Evolutionary conservation across 2,888 invertebrate species (phyloP).

Genomic region (Lomographa bimaculata): DNA sequence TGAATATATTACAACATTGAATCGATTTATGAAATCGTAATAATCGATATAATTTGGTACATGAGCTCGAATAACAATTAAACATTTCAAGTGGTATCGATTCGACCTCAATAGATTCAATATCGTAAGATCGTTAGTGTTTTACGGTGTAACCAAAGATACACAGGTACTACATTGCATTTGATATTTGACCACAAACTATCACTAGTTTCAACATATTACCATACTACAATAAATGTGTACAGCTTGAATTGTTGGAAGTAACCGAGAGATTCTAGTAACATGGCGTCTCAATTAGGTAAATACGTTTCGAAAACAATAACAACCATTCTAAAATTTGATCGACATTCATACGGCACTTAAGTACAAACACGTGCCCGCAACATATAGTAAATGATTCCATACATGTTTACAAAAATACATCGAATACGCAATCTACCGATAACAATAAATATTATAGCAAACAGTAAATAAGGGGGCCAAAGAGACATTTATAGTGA

Average conservation of each 20-base stretch:
- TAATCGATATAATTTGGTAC: conserved; percentile 6
- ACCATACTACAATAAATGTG: conserved; percentile 3
- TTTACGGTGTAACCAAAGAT: conserved; percentile 26
- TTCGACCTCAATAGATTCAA: conserved; percentile 8
- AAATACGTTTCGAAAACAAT: conserved; percentile 1
- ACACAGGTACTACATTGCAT: conserved; percentile 44
- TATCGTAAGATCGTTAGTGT: conserved; percentile 4
- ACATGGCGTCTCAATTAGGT: conserved; percentile 10
- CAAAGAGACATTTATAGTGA: too few relatives aligned
- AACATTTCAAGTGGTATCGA: conserved; percentile 5
- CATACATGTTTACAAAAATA: conserved; percentile 19
- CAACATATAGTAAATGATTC: conserved; percentile 9
- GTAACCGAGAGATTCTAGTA: conserved; percentile 14
- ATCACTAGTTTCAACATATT: conserved; percentile 13
- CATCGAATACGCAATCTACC: conserved; percentile 5
- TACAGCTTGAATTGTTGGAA: conserved; percentile 5
- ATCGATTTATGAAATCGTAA: conserved; percentile 11
- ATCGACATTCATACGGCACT: conserved; percentile 11
- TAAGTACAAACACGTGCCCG: conserved; percentile 20
- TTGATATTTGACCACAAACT: conserved; percentile 31
- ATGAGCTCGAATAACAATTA: conserved; percentile 5
- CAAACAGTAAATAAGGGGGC: conserved; percentile 7
- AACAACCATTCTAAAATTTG: conserved; percentile 1
- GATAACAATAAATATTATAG: conserved; percentile 7
- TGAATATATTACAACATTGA: conserved; percentile 6